Evolutionary conservation across 2,797 vertebrate genomes (phyloP), one percentile per base, ranked within the genome.

Genomic region (Danio choprae): DNA sequence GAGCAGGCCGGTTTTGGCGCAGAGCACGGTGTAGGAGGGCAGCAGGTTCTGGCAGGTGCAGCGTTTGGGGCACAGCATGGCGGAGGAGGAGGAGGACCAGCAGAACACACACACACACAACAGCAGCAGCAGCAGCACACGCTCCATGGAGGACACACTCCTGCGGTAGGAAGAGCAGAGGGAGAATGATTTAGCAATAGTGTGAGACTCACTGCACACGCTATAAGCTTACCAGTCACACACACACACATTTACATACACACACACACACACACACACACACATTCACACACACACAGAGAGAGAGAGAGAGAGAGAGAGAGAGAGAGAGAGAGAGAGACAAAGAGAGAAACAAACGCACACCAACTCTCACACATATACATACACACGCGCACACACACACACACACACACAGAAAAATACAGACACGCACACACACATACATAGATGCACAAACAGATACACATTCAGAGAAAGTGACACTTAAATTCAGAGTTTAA

Each of bases 21-120:
- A 97, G 16, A 97, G 93, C 82, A 96, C 95, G 0, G 96, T 96
- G 87, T 95, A 94, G 83, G 96, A 96, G 18, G 96, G 94, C 18
- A 96, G 93, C 77, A 97, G 93, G 73, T 96, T 96, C 94, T 97
- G 96, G 89, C 96, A 97, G 76, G 93, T 95, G 92, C 96, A 97
- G 3, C 96, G 94, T 84, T 96, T 96, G n/a, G 96, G 96, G 83
- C 96, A 97, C 81, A 94, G 90, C 93, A 95, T 95, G 80, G 94
- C 82, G 56, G 84, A 67, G 60, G 78, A 64, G 12, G 89, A 83
- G 60, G 78, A 64, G 12, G 89, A 83, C 63, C 81, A 77, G 40
- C 38, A 81, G 74, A 89, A 86, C 70, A 90, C 80, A 70, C 85
- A 80, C 83, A 85, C 84, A 73, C 83, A 89, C 87, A 82, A 77